Evolutionary conservation across 2,113 vertebrate species (phyloP), one percentile per base, ranked within the genome.

Genomic region (Lasiurus borealis): DNA sequence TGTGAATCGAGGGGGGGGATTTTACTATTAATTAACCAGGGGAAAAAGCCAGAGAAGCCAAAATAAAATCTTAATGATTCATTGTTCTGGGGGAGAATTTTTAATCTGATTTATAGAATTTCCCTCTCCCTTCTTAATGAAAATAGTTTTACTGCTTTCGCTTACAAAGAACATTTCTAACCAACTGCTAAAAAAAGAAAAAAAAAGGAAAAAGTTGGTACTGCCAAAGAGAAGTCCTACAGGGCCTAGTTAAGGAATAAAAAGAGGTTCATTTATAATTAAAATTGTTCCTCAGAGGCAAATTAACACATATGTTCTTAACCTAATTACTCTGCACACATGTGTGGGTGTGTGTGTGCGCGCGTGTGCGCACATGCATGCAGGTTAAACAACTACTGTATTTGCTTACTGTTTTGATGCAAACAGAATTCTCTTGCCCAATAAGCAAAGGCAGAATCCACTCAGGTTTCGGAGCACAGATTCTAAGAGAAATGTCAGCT

Each of bases 211-310:
- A 71, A 87, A 44, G 62, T 27, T 59, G 25, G 16, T 31, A 52
- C 57, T 81, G 66, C 71, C 88, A 94, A 91, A 76, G 48, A 78
- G n/a, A 85, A 57, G 9, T 85, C 62, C 85, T 93, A 71, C 18
- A 83, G 68, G 64, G 31, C 19, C 77, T 83, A 27, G 29, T 94
- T 89, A 94, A 88, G 83, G 80, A 89, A 86, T 86, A 71, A 88
- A 88, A 84, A 88, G 71, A 88, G 27, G 40, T 93, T 94, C 44
- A 95, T 88, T 94, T 96, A 64, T 88, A 93, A 88, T 92, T 96
- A 93, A 85, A 73, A 84, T 90, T 8, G 46, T 75, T 83, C 77
- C 54, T 94, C 19, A 66, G 73, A 85, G 82, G 75, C 31, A 85
- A 90, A 86, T 85, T 90, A 94, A 88, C 72, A 90, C 25, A 29